Evolutionary conservation across 2,797 vertebrate species (phyloP).

Genomic region (Clamator glandarius): DNA sequence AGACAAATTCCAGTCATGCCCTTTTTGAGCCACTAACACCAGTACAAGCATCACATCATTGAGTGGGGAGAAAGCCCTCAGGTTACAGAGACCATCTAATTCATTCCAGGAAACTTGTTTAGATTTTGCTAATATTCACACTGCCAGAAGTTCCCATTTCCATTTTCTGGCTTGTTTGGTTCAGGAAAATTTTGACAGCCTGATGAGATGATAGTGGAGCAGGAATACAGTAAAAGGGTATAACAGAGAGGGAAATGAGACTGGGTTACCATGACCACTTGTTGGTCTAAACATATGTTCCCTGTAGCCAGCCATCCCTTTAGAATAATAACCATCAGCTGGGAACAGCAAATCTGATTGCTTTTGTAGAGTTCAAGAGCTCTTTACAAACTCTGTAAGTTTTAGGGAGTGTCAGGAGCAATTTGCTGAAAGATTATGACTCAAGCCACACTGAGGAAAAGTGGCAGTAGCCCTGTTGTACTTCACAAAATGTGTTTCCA

Average conservation of each 20-base stretch:
- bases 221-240: neutral
- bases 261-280: neutral
- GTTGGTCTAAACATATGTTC: neutral
- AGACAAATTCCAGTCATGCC: neutral
- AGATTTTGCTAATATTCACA: neutral
- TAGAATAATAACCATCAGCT: neutral
- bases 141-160: neutral
- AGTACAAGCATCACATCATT: fast-evolving
- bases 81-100: neutral
- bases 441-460: neutral
- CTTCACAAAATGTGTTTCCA: neutral
- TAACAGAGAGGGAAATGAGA: neutral
- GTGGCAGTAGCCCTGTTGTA: neutral
- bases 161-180: neutral
- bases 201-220: neutral
- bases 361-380: neutral
- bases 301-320: neutral
- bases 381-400: neutral
- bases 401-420: neutral
- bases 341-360: neutral
- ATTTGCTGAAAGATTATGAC: neutral
- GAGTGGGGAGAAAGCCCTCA: neutral
- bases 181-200: neutral
- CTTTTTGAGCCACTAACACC: neutral
- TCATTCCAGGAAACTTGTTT: neutral